Conservation (phyloP, 2,797 vertebrate genomes). For the Notolabrus celidotus region DNA sequence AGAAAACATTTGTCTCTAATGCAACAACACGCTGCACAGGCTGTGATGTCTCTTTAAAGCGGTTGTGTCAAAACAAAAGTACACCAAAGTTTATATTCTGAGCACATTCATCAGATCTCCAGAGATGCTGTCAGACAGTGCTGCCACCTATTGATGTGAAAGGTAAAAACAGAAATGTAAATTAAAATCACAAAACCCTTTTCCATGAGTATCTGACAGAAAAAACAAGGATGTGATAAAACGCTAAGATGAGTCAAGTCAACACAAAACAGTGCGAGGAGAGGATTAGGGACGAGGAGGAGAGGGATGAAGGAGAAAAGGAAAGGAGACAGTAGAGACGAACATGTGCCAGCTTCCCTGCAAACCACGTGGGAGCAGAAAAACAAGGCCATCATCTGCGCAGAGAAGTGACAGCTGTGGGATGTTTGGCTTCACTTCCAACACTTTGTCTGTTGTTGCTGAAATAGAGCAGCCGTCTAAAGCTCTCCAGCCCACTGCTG, state of each 20-base stretch:
- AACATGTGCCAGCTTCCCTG: slow-evolving; percentile 35
- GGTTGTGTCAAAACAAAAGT: too few relatives aligned
- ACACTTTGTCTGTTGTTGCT: slow-evolving; percentile 51
- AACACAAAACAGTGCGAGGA: background rate
- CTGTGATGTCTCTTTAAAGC: too few relatives aligned
- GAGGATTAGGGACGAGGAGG: background rate
- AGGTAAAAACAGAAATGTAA: background rate
- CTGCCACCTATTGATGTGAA: slow-evolving; percentile 1
- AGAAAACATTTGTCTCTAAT: too few relatives aligned
- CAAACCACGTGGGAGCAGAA: slow-evolving; percentile 12
- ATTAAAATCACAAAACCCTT: background rate
- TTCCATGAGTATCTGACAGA: background rate
- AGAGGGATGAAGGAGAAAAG: background rate
- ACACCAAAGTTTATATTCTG: background rate
- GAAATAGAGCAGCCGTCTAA: slow-evolving; percentile 47
- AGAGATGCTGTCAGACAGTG: background rate
- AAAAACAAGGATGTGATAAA: background rate
- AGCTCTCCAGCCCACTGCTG: slow-evolving; percentile 22
- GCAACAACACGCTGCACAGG: background rate
- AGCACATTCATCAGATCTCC: background rate
- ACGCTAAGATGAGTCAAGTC: too few relatives aligned
- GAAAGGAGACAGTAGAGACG: background rate
- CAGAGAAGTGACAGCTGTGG: slow-evolving; percentile 51
- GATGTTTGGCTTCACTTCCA: slow-evolving; percentile 63
- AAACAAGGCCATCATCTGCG: slow-evolving; percentile 58